Evolutionary conservation across 2,888 invertebrate species (phyloP), one percentile per base, ranked within the genome.

Genomic region (Pammene aurita): DNA sequence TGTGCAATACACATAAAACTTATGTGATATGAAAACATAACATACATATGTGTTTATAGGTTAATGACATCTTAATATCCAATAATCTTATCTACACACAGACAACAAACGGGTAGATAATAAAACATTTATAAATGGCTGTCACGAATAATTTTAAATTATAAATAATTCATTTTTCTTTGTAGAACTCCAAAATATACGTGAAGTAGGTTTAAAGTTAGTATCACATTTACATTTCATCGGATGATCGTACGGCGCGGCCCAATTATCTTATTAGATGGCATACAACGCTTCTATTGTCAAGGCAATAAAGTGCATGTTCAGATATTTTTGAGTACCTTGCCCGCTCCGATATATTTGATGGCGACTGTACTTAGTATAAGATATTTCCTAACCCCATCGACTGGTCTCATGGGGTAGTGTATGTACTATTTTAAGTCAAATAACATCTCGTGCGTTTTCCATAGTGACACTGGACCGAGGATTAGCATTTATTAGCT

Each of bases 181-280:
- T 13, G n/a, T 18, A 35, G n/a, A 54, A 13, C 7, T 34, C 18
- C 18, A 11, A 54, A 35, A 42, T 16, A 14, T 41, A 34, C 38
- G 57, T 69, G 54, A 66, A 55, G 70, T 50, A 50, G 50, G 50
- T 64, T 44, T 34, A 48, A 52, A 52, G 18, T 48, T 61, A 38
- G 7, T 54, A 58, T 58, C 57, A 58, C 57, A 58, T 58, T 58
- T 42, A 44, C 18, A 44, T 58, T 44, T 18, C 13, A 6, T 42
- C 56, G 18, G 41, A 57, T 6, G 16, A 42, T 41, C 9, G 5
- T 13, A 7, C 2, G 1, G 9, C 26, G 48, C 38, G 11, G 10
- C 10, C 48, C 44, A 14, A 56, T 60, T 52, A 52, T 52, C 5
- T 18, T 5, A 26, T 26, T 26, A 13, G 52, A 9, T 50, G 34